A percentile compares a stretch with the other conserved stretches of the same genome.
These are phyloP conservation scores for Rhorus exstirpatorius DNA, from an alignment of 2,888 invertebrate species.

Conservation along the genomic window DNA sequence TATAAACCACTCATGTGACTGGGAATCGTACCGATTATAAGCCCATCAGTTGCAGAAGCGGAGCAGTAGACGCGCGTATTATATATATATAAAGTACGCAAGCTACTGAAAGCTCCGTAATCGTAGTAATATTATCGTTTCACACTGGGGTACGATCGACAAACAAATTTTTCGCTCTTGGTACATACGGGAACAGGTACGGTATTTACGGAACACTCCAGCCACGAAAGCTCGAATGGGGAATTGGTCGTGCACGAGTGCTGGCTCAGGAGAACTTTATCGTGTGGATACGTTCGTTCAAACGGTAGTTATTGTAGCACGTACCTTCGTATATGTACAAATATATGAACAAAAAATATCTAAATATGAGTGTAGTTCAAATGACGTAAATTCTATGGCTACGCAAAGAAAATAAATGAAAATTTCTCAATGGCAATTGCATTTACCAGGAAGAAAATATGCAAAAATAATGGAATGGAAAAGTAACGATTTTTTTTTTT, in stretches of 20 bases:
- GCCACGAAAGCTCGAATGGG: constrained; percentile 57
- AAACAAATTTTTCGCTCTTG: constrained; percentile 74
- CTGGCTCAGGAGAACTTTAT: constrained; percentile 45
- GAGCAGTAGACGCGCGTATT: constrained; percentile 9
- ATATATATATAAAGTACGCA: constrained; percentile 15
- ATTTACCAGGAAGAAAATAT: background rate
- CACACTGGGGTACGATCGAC: constrained; percentile 39
- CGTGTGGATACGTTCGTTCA: constrained; percentile 35
- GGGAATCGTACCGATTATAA: background rate
- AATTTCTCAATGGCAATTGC: background rate
- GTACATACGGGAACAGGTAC: constrained; percentile 72
- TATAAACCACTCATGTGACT: background rate
- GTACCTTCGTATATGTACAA: background rate
- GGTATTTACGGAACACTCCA: constrained; percentile 81
- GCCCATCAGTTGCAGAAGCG: background rate
- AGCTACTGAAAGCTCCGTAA: constrained; percentile 24
- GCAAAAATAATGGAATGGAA: background rate
- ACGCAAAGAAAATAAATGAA: background rate
- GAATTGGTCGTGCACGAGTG: constrained; percentile 66
- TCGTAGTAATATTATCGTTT: constrained; percentile 7
- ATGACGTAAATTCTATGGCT: background rate
- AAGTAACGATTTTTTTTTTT: background rate
- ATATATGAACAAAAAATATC: background rate
- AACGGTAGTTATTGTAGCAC: constrained; percentile 1
- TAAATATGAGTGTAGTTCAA: background rate